Evolutionary conservation across 2,797 vertebrate genomes (phyloP).

Genomic region (Odontamblyopus lacepedii): DNA sequence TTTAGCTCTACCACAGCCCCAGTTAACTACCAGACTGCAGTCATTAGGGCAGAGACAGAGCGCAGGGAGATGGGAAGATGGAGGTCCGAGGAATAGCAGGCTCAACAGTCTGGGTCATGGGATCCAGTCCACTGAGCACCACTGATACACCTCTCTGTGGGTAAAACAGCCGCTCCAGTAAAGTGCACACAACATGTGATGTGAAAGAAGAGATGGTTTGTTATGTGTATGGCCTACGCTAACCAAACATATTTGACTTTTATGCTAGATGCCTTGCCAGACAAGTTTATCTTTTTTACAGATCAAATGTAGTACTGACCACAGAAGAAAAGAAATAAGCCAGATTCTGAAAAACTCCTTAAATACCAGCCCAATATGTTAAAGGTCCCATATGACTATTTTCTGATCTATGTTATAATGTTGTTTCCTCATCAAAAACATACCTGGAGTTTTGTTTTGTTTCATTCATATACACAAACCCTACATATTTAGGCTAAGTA

Average conservation of each 20-base stretch:
- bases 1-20: slow-evolving; percentile 63
- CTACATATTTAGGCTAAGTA: too few species aligned
- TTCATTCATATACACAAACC: too few species aligned
- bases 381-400: background rate
- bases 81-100: slow-evolving; percentile 46
- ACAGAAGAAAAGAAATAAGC: background rate
- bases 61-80: slow-evolving; percentile 35
- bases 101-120: slow-evolving; percentile 61
- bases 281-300: background rate
- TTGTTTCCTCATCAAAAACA: too few species aligned
- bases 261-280: too few species aligned
- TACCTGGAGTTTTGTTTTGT: too few species aligned
- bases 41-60: slow-evolving; percentile 49
- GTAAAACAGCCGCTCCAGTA: slow-evolving; percentile 26
- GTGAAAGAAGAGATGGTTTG: background rate
- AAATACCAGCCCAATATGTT: background rate
- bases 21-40: slow-evolving; percentile 68
- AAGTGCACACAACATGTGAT: slow-evolving; percentile 4
- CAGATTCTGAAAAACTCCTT: too few species aligned
- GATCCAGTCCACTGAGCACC: slow-evolving; percentile 59
- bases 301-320: background rate
- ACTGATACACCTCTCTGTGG: slow-evolving; percentile 65
- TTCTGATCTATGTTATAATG: too few species aligned
- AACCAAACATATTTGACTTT: too few species aligned
- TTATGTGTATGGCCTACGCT: background rate